Evolutionary conservation across 2,113 vertebrate species (phyloP).

Genomic region (Dipodomys spectabilis): DNA sequence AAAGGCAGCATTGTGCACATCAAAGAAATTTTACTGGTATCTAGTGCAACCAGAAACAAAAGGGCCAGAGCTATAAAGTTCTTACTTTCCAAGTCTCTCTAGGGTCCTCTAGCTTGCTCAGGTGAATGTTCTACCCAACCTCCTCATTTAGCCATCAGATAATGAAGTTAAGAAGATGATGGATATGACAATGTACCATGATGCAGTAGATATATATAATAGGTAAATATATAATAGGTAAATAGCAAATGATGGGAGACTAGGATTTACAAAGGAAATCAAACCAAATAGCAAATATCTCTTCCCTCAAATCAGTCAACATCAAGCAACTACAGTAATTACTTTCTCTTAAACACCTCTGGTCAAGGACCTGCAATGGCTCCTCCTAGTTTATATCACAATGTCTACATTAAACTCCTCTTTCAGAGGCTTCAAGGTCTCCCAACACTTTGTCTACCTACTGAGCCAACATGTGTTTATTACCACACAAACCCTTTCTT

Average conservation of each 20-base stretch:
- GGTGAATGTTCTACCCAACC: not conserved
- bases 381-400: not conserved
- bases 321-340: not conserved
- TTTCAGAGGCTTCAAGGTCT: not conserved
- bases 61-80: not conserved
- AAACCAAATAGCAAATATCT: not conserved
- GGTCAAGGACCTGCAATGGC: not conserved
- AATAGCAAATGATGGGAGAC: not conserved
- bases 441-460: not conserved
- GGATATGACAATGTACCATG: not conserved
- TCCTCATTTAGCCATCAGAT: constrained; percentile 1
- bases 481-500: not conserved
- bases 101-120: not conserved
- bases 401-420: not conserved
- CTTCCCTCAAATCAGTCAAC: not conserved
- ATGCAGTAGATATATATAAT: not conserved
- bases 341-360: constrained; percentile 24
- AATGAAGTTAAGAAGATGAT: not conserved
- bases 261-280: not conserved
- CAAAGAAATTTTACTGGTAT: not conserved
- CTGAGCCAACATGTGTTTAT: not conserved
- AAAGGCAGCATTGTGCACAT: not conserved
- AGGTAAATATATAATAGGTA: not conserved
- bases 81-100: not conserved
- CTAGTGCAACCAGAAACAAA: not conserved